Evolutionary conservation across 1,140 invertebrate species (phyloP).

Genomic region (Drosophila mayri): DNA sequence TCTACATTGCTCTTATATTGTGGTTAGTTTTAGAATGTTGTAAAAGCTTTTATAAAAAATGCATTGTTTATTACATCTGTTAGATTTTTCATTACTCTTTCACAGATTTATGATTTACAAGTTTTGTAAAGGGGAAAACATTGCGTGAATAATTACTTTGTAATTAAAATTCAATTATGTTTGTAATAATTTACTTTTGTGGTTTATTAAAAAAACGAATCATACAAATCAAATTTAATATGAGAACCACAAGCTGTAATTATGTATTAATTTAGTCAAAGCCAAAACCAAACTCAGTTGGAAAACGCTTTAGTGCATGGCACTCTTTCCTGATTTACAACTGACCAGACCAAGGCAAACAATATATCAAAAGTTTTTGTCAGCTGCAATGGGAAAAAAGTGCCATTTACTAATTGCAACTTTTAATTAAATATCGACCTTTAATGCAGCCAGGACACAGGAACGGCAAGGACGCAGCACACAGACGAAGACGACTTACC

Average conservation of each 20-base stretch:
- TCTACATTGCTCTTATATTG: slow-evolving; percentile 5
- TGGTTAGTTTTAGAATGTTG: slow-evolving; percentile 16
- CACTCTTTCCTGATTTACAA: slow-evolving; percentile 31
- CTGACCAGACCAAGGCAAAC: slow-evolving; percentile 6
- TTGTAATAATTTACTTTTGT: slow-evolving; percentile 19
- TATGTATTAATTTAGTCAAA: slow-evolving; percentile 21
- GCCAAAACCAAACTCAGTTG: slow-evolving; percentile 5
- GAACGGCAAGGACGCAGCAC: slow-evolving; percentile 25
- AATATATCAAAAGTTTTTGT: slow-evolving; percentile 50
- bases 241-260: background rate
- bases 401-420: slow-evolving; percentile 58
- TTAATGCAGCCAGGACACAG: slow-evolving; percentile 30
- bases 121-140: background rate
- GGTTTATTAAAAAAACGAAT: slow-evolving; percentile 9
- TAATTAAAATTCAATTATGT: slow-evolving; percentile 41
- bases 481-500: slow-evolving; percentile 16
- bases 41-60: background rate
- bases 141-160: slow-evolving; percentile 8
- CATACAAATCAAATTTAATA: background rate
- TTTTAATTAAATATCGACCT: slow-evolving; percentile 76
- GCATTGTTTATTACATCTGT: background rate
- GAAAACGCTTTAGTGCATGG: slow-evolving; percentile 22
- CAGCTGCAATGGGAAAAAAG: slow-evolving; percentile 13
- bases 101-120: background rate
- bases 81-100: no score